A percentile compares a stretch with the other conserved stretches of the same genome.
phyloP scores from a whole-genome alignment of 2,113 vertebrate genomes.

The Hippocampus mohnikei region DNA sequence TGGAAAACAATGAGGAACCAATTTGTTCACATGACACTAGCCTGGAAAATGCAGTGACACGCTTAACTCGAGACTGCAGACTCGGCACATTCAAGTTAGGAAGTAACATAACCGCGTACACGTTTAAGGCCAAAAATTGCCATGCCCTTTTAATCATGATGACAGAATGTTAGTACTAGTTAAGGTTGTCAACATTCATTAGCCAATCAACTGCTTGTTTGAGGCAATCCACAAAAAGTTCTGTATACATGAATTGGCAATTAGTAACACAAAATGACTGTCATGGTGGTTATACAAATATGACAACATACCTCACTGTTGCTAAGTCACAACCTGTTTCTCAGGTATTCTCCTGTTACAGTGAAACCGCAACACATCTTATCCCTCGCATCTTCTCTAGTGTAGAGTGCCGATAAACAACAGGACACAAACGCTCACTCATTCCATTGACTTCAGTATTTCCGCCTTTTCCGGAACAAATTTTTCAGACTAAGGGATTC shows the following conservation, averaged over 20 bases:
- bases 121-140: too few species aligned
- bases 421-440: background rate
- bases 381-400: background rate
- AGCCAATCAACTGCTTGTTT: background rate
- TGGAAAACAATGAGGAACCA: background rate
- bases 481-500: background rate
- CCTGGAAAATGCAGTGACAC: slow-evolving; percentile 2
- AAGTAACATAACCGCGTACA: background rate
- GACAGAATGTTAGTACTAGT: background rate
- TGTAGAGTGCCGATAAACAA: background rate
- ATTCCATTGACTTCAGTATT: background rate
- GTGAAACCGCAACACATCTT: background rate
- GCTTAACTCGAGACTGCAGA: slow-evolving; percentile 5
- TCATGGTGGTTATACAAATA: background rate
- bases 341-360: background rate
- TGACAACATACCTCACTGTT: background rate
- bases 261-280: background rate
- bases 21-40: slow-evolving; percentile 4
- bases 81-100: background rate
- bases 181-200: background rate
- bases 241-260: background rate
- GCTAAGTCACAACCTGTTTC: background rate
- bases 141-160: background rate
- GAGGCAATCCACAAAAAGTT: background rate
- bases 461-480: background rate